These are phyloP conservation scores for Stigmatopora nigra DNA, from an alignment of 2,113 vertebrate genomes.

Conservation along the genomic window DNA sequence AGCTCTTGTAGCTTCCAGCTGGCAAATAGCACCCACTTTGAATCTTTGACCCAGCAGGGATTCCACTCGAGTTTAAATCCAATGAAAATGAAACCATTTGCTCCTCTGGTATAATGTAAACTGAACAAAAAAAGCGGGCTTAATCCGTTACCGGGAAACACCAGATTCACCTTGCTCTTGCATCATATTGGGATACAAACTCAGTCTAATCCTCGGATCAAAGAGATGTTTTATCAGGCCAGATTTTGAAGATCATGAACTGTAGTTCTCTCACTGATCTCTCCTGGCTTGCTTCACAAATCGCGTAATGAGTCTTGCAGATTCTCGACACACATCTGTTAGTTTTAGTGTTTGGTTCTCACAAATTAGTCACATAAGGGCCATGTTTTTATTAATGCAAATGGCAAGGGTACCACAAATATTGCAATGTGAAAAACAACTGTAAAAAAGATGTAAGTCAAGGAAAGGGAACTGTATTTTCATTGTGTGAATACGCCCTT, in stretches of 20 bases:
- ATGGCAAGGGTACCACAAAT: too few relatives aligned
- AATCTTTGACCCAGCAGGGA: conserved; percentile 24
- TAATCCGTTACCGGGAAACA: conserved; percentile 3
- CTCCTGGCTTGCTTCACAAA: background rate
- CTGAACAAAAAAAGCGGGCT: conserved; percentile 14
- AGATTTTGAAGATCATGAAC: background rate
- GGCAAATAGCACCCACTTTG: conserved; percentile 35
- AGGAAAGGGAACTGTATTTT: too few relatives aligned
- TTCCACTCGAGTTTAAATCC: background rate
- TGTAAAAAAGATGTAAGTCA: too few relatives aligned
- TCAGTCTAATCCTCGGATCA: background rate
- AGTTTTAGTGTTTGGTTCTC: background rate
- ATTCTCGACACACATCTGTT: background rate
- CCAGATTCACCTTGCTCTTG: background rate
- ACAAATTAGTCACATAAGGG: background rate
- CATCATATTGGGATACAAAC: background rate
- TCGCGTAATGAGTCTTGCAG: background rate
- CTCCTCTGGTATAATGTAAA: conserved; percentile 17
- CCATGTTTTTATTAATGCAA: conserved; percentile 6
- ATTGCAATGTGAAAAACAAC: too few relatives aligned
- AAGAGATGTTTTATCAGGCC: background rate
- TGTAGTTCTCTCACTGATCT: background rate
- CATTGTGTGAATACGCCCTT: too few relatives aligned
- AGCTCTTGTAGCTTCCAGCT: conserved; percentile 9
- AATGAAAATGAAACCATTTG: conserved; percentile 9